Conservation (phyloP, 2,888 invertebrate species). For the Cancer borealis region DNA sequence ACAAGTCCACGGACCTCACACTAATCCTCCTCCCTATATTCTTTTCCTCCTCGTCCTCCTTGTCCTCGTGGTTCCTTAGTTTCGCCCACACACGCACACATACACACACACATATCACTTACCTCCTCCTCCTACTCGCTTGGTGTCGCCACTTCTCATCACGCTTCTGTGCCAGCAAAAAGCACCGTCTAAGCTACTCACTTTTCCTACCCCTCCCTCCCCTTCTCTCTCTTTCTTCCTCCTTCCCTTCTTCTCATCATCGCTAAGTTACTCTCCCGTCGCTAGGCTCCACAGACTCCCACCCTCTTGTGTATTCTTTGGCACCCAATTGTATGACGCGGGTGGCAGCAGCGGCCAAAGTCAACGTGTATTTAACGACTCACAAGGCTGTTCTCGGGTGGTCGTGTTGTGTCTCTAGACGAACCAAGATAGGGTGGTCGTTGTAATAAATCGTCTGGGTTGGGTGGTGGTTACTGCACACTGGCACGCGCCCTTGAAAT, state of each 20-base stretch:
- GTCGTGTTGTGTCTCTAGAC: not conserved
- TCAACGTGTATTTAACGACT: constrained; percentile 15
- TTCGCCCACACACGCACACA: too few species aligned
- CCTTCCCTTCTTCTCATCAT: not conserved
- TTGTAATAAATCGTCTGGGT: constrained; percentile 16
- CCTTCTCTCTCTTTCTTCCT: not conserved
- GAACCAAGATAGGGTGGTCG: not conserved
- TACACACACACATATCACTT: not conserved
- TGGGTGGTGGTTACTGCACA: not conserved
- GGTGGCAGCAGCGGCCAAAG: not conserved
- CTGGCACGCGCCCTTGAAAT: not conserved
- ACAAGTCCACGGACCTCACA: not conserved
- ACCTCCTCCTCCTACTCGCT: not conserved
- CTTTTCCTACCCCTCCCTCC: not conserved
- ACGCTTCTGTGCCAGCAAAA: not conserved
- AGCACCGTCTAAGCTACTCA: constrained; percentile 2
- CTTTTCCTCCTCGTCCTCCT: not conserved
- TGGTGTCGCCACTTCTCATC: not conserved
- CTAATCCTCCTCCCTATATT: not conserved
- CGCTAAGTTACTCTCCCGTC: not conserved
- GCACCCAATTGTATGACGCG: not conserved
- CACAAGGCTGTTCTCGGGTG: constrained; percentile 4
- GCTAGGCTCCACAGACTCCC: not conserved
- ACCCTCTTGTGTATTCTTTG: not conserved
- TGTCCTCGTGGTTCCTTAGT: not conserved